These are phyloP conservation scores for Lordiphosa fenestrarum DNA, from an alignment of 2,888 invertebrate species.

Conservation along the genomic window DNA sequence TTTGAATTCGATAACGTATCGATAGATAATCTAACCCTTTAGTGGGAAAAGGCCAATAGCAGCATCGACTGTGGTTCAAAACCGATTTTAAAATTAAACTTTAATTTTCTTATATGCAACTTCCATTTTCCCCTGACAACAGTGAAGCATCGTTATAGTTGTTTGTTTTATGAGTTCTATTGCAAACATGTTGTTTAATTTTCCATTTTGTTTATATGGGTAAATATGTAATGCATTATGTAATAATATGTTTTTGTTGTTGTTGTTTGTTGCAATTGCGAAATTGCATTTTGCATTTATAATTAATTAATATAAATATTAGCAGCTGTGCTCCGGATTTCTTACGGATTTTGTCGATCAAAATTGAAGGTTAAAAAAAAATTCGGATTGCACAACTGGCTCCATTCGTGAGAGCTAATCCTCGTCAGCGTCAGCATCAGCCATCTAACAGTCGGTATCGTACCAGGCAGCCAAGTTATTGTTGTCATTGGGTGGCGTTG, in stretches of 20 bases:
- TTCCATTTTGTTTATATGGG: slow-evolving; percentile 60
- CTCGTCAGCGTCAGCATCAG: slow-evolving; percentile 15
- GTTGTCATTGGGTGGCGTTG: slow-evolving; percentile 92
- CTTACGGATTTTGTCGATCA: background rate
- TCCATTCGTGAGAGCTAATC: too few species aligned
- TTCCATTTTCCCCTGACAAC: too few species aligned
- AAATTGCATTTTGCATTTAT: slow-evolving; percentile 16
- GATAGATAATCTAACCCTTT: too few species aligned
- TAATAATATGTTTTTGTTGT: slow-evolving; percentile 33
- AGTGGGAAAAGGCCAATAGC: too few species aligned
- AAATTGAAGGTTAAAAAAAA: too few species aligned
- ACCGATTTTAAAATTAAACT: too few species aligned
- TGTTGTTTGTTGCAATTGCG: slow-evolving; percentile 5
- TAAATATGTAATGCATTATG: slow-evolving; percentile 54
- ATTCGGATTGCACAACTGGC: too few species aligned
- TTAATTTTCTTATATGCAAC: too few species aligned
- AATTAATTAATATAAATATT: slow-evolving; percentile 35
- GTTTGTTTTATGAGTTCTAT: slow-evolving; percentile 60
- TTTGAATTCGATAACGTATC: too few species aligned
- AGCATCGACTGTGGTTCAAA: too few species aligned
- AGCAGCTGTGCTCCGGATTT: slow-evolving; percentile 4
- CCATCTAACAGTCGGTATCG: slow-evolving; percentile 93
- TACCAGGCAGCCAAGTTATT: slow-evolving; percentile 98
- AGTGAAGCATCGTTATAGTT: background rate
- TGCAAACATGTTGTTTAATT: slow-evolving; percentile 69